phyloP scores from a whole-genome alignment of 2,888 invertebrate species.

The Buathra laborator region DNA sequence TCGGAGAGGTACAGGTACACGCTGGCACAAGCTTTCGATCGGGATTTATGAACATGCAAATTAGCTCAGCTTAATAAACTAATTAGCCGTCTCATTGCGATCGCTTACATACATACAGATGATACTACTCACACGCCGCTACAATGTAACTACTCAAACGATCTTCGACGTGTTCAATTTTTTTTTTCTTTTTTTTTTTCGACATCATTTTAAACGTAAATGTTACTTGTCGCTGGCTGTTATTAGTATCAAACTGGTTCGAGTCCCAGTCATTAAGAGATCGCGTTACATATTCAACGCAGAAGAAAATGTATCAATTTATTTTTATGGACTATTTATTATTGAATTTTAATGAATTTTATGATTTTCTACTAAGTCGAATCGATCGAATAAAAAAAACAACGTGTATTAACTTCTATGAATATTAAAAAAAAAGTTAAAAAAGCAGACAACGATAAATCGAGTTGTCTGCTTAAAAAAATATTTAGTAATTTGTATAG shows the following conservation, averaged over 20 bases:
- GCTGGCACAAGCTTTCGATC: constrained; percentile 60
- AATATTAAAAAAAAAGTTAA: neutral
- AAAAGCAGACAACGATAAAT: too few species aligned
- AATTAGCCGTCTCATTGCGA: constrained; percentile 80
- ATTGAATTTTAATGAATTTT: neutral
- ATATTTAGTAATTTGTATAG: too few species aligned
- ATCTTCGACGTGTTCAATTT: constrained; percentile 4
- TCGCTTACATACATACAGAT: constrained; percentile 63
- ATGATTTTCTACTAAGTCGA: neutral
- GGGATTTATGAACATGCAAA: constrained; percentile 80
- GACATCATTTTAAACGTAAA: neutral
- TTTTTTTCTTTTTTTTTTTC: neutral
- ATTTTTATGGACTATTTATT: neutral
- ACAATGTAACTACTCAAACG: constrained; percentile 13
- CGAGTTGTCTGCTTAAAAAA: too few species aligned
- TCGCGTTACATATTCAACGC: neutral
- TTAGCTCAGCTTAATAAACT: constrained; percentile 80
- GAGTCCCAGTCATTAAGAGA: neutral
- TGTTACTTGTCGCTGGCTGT: neutral
- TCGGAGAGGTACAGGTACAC: constrained; percentile 14
- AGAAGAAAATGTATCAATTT: neutral
- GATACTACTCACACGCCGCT: constrained; percentile 1
- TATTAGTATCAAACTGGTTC: neutral
- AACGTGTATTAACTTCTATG: neutral
- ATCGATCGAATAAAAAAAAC: neutral